A percentile compares a stretch with the other conserved stretches of the same genome.
Evolutionary conservation across 2,797 vertebrate species (phyloP).

Genomic region (Acipenser oxyrinchus): DNA sequence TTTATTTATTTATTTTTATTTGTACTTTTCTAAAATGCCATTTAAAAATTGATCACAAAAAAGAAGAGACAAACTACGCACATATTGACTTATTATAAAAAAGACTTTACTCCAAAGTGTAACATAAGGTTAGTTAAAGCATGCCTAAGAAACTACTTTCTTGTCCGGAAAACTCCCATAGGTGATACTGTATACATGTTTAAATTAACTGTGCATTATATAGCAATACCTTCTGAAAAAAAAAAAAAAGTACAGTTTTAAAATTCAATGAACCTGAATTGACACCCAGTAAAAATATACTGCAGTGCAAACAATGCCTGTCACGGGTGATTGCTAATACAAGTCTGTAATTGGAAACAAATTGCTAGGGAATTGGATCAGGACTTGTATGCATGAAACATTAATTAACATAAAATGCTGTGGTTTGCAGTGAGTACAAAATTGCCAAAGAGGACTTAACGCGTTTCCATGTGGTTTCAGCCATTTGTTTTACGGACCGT

Average conservation of each 20-base stretch:
- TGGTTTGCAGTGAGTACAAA: conserved; percentile 3
- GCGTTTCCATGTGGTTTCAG: not conserved
- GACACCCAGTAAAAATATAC: conserved; percentile 20
- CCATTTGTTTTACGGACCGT: not conserved
- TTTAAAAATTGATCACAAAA: too few relatives aligned
- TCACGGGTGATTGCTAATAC: conserved; percentile 27
- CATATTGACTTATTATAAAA: too few relatives aligned
- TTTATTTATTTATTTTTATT: too few relatives aligned
- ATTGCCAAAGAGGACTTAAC: conserved; percentile 6
- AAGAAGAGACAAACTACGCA: too few relatives aligned
- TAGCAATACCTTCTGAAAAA: too few relatives aligned
- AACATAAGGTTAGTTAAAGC: too few relatives aligned
- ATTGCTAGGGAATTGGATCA: conserved; percentile 29
- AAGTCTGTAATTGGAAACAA: conserved; percentile 31
- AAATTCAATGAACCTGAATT: conserved; percentile 7
- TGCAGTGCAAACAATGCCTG: conserved; percentile 26
- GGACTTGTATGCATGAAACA: conserved; percentile 18
- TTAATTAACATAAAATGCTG: not conserved
- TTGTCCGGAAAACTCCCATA: not conserved
- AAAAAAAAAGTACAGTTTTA: not conserved
- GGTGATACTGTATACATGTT: not conserved
- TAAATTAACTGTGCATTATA: not conserved
- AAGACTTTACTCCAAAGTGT: too few relatives aligned
- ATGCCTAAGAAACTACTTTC: too few relatives aligned
- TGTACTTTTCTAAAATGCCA: too few relatives aligned